These are phyloP conservation scores for Umimayanthus chanpuru DNA, from an alignment of 92 coral and sea anemone genomes.

Conservation along the genomic window DNA sequence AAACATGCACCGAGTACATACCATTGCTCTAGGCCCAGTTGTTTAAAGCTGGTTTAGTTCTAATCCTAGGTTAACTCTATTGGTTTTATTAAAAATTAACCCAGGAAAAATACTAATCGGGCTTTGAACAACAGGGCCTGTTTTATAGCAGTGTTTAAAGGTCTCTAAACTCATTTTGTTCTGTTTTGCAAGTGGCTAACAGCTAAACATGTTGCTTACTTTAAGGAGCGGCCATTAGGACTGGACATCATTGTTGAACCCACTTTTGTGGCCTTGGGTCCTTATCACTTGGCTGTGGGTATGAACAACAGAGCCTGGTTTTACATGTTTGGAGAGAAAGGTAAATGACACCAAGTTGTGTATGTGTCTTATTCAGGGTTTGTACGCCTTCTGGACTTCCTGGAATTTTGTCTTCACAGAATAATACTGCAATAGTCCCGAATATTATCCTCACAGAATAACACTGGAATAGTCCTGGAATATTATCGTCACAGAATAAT, in stretches of 20 bases:
- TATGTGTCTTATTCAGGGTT: neutral
- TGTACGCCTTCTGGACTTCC: neutral
- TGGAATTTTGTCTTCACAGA: neutral
- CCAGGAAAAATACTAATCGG: too few species aligned
- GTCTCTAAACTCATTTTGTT: too few species aligned
- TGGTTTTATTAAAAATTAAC: too few species aligned
- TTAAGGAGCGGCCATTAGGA: slow-evolving; percentile 89
- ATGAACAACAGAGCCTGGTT: slow-evolving; percentile 99
- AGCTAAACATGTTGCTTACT: neutral
- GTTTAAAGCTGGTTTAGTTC: too few species aligned
- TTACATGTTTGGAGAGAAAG: slow-evolving; percentile 92
- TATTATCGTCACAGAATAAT: too few species aligned
- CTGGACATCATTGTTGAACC: slow-evolving; percentile 95
- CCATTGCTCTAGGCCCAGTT: too few species aligned
- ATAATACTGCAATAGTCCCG: too few species aligned
- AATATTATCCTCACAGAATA: too few species aligned
- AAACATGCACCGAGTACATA: too few species aligned
- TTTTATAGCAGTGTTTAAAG: neutral
- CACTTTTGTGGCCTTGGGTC: slow-evolving; percentile 93
- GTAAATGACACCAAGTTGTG: slow-evolving; percentile 26
- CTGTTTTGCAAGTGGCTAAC: neutral
- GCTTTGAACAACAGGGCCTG: too few species aligned
- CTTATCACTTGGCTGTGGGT: slow-evolving; percentile 95
- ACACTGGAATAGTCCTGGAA: too few species aligned
- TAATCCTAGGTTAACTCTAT: too few species aligned